Conservation (phyloP, 2,113 vertebrate genomes). For the Sceloporus undulatus region DNA sequence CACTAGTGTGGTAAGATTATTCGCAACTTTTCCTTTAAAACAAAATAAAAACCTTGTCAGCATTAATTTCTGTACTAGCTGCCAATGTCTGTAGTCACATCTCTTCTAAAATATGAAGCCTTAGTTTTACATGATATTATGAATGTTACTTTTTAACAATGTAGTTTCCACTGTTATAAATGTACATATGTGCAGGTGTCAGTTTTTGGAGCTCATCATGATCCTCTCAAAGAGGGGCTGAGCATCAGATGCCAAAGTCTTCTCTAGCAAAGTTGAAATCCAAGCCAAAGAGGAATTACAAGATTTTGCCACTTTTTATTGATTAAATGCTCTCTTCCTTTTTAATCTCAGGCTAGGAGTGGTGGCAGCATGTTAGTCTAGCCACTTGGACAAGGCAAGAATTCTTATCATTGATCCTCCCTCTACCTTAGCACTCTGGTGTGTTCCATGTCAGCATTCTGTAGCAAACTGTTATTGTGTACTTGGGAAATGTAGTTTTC, state of each 20-base stretch:
- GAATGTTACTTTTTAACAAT: background rate
- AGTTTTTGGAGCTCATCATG: background rate
- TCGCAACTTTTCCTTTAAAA: background rate
- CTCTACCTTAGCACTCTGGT: background rate
- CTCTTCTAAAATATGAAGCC: conserved; percentile 19
- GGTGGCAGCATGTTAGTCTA: background rate
- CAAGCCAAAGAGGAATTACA: background rate
- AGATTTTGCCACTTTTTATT: background rate
- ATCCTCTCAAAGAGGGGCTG: background rate
- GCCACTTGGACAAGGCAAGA: background rate
- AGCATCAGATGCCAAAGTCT: background rate
- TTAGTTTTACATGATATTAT: background rate
- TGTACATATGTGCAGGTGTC: background rate
- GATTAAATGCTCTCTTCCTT: background rate
- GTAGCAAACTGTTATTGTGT: too few species aligned
- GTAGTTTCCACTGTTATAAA: background rate
- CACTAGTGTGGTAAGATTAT: conserved; percentile 86
- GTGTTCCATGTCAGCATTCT: background rate
- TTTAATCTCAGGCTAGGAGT: background rate
- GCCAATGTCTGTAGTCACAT: conserved; percentile 36
- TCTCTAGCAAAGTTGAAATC: background rate
- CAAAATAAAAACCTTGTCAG: background rate
- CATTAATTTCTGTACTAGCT: conserved; percentile 28
- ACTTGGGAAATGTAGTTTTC: too few species aligned
- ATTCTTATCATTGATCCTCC: background rate